A percentile compares a stretch with the other conserved stretches of the same genome.
Conservation (phyloP, 2,797 vertebrate genomes). For the Sebastes cheni region DNA sequence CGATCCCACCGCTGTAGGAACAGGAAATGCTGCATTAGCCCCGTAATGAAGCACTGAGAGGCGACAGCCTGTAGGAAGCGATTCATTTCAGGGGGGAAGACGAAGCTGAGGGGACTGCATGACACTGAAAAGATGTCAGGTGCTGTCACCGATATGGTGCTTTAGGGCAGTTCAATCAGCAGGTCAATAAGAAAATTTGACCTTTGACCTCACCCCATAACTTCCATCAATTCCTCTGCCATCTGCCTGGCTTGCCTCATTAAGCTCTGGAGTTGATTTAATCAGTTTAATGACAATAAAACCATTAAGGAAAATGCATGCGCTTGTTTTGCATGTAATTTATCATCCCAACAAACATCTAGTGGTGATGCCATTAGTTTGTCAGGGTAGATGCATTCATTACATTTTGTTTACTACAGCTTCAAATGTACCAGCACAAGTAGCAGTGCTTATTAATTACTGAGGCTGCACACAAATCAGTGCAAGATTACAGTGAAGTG, state of each 20-base stretch:
- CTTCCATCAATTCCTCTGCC: slow-evolving; percentile 31
- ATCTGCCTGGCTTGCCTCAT: slow-evolving; percentile 46
- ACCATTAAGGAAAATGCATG: slow-evolving; percentile 44
- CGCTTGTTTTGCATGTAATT: slow-evolving; percentile 45
- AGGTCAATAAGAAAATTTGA: slow-evolving; percentile 43
- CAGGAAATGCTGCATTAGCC: slow-evolving; percentile 69
- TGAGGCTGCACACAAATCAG: slow-evolving; percentile 4
- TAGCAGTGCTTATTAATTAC: neutral
- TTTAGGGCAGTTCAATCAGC: slow-evolving; percentile 19
- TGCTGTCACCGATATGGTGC: neutral
- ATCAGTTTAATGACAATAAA: slow-evolving; percentile 58
- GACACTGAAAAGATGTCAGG: slow-evolving; percentile 12
- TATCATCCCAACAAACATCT: slow-evolving; percentile 39
- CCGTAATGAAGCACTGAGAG: slow-evolving; percentile 64
- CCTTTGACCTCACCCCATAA: slow-evolving; percentile 42
- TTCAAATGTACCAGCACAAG: slow-evolving; percentile 4
- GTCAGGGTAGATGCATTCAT: slow-evolving; percentile 29
- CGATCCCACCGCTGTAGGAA: slow-evolving; percentile 67
- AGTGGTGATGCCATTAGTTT: slow-evolving; percentile 32
- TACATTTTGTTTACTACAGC: slow-evolving; percentile 29
- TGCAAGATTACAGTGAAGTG: neutral
- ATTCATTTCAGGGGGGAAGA: slow-evolving; percentile 15
- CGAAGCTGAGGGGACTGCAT: slow-evolving; percentile 5
- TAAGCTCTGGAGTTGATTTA: slow-evolving; percentile 36
- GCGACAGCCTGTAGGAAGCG: slow-evolving; percentile 29